Evolutionary conservation across 2,797 vertebrate species (phyloP), one percentile per base, ranked within the genome.

Genomic region (Rhynchotus rufescens): DNA sequence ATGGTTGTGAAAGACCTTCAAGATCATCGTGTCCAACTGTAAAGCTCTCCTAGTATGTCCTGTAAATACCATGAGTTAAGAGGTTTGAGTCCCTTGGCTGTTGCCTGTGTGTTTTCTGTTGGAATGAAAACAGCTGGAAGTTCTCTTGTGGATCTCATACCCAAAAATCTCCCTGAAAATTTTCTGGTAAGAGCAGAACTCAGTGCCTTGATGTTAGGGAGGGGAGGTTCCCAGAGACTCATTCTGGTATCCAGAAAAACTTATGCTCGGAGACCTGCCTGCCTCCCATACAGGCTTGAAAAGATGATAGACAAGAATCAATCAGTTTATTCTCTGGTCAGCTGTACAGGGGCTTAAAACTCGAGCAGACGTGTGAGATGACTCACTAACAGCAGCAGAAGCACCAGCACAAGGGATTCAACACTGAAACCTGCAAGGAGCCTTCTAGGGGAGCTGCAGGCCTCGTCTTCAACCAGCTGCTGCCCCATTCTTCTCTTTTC

Each of bases 21-120:
- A 47, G 47, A 47, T 23, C 47, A 23, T 22, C 5, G 10, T 22
- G 47, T 47, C 21, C 47, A 47, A 47, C 47, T 5, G 11, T 47
- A 57, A 36, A 9, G 25, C 51, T 47, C 7, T 87, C 73, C 8
- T 12, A 45, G 28, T n/a, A 13, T 3, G 1, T 14, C 6, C 12
- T 15, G 30, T 69, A 66, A 64, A 74, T 86, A 74, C 84, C 21
- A 32, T 6, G 4, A 71, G 22, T 82, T 54, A 65, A 66, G 21
- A 42, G 10, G 65, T 91, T 54, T 86, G 60, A 95, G 59, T 66
- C 60, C 44, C 15, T 93, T 9, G 38, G 14, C 76, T 68, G 38
- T 66, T 86, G 59, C 4, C 66, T 76, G 1, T 52, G 23, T 56
- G 32, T 85, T 30, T 89, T n/a, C 49, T 62, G 7, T 44, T 86